phyloP scores from a whole-genome alignment of 2,113 vertebrate genomes.

The Microcebus murinus region DNA sequence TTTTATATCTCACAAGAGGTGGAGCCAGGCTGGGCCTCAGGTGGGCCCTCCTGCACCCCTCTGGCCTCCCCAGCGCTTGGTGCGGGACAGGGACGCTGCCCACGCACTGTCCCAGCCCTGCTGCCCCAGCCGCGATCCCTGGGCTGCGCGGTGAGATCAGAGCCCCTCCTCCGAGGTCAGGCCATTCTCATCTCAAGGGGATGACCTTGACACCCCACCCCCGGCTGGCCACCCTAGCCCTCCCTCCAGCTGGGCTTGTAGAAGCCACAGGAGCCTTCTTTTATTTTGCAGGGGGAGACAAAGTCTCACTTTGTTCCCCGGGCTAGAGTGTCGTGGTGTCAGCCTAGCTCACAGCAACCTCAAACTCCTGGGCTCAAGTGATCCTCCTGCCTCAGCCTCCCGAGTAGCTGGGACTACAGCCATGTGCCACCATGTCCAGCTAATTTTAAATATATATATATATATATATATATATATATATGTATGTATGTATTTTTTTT shows the following conservation, averaged over 20 bases:
- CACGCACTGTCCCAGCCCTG: neutral
- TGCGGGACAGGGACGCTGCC: neutral
- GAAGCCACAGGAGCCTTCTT: neutral
- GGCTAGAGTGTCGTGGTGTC: too few relatives aligned
- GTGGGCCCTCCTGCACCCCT: too few relatives aligned
- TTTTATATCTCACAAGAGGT: neutral
- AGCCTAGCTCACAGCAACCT: too few relatives aligned
- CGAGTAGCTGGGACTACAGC: too few relatives aligned
- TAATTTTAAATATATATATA: too few relatives aligned
- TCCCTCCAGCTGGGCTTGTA: neutral
- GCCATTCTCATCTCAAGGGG: neutral
- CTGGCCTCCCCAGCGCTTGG: neutral
- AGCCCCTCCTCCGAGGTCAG: neutral
- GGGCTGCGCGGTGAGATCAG: neutral
- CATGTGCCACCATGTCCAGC: too few relatives aligned
- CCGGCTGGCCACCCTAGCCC: accelerated
- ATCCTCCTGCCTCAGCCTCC: too few relatives aligned
- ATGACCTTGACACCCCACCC: neutral
- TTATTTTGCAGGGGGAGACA: too few relatives aligned
- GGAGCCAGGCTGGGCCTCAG: neutral
- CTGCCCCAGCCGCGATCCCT: neutral
- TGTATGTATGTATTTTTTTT: too few relatives aligned
- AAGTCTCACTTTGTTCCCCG: too few relatives aligned
- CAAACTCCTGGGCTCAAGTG: too few relatives aligned
- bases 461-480: too few relatives aligned